Evolutionary conservation across 2,113 vertebrate genomes (phyloP).

Genomic region (Semicossyphus pulcher): DNA sequence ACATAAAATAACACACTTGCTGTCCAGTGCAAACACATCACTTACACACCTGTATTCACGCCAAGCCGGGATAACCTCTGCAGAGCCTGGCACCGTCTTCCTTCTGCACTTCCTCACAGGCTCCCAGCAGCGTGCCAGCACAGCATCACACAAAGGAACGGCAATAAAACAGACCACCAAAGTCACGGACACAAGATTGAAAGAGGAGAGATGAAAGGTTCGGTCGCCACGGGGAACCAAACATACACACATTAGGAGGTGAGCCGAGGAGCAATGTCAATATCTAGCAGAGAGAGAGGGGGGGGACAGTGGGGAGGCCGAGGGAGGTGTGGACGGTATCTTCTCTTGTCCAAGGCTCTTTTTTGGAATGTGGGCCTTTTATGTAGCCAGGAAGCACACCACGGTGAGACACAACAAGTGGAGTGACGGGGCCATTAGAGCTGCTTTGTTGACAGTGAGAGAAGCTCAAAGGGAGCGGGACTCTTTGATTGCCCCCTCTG

Average conservation of each 20-base stretch:
- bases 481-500: constrained; percentile 77
- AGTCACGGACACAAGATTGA: constrained; percentile 70
- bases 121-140: constrained; percentile 63
- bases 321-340: constrained; percentile 72
- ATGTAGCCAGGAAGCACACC: constrained; percentile 83
- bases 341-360: constrained; percentile 66
- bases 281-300: constrained; percentile 40
- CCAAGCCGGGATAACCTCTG: constrained; percentile 46
- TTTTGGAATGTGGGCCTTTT: constrained; percentile 79
- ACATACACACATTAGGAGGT: constrained; percentile 50
- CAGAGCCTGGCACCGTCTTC: constrained; percentile 34
- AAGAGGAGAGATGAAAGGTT: constrained; percentile 70
- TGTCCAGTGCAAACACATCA: constrained; percentile 32
- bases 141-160: constrained; percentile 55
- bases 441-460: constrained; percentile 74
- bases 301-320: constrained; percentile 43
- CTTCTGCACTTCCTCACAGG: constrained; percentile 47
- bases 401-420: constrained; percentile 84
- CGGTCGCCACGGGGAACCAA: constrained; percentile 67
- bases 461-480: constrained; percentile 71
- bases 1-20: constrained; percentile 33
- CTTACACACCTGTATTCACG: constrained; percentile 22
- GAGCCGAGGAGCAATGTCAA: constrained; percentile 70
- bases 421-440: constrained; percentile 75
- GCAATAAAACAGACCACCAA: constrained; percentile 72